These are phyloP conservation scores for Semotilus atromaculatus DNA, from an alignment of 2,797 vertebrate species.

Conservation along the genomic window DNA sequence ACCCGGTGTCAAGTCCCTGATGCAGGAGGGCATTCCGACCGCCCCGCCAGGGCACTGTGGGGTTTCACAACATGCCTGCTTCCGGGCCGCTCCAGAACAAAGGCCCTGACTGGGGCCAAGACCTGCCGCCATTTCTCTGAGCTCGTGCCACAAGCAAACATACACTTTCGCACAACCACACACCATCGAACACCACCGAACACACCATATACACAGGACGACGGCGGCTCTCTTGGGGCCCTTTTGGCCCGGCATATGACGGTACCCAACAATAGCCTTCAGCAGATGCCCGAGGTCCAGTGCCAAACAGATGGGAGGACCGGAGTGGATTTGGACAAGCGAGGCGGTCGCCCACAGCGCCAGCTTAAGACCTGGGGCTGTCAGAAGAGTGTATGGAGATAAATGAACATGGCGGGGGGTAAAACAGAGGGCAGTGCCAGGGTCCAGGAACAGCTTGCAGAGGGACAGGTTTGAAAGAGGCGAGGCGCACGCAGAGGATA, in stretches of 20 bases:
- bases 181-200: conserved; percentile 29
- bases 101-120: conserved; percentile 71
- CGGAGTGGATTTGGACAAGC: conserved; percentile 72
- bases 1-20: conserved; percentile 45
- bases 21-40: conserved; percentile 67
- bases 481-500: conserved; percentile 60
- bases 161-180: conserved; percentile 24
- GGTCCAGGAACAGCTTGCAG: conserved; percentile 78
- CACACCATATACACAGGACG: conserved; percentile 22
- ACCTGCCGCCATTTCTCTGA: conserved; percentile 65
- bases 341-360: conserved; percentile 60
- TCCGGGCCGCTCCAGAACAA: conserved; percentile 69
- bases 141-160: conserved; percentile 35
- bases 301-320: conserved; percentile 81
- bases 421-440: conserved; percentile 71
- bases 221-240: conserved; percentile 73
- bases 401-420: conserved; percentile 75
- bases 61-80: conserved; percentile 68
- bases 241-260: conserved; percentile 84
- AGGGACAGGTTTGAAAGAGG: conserved; percentile 69
- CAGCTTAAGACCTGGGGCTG: conserved; percentile 73
- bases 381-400: conserved; percentile 79
- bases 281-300: conserved; percentile 78
- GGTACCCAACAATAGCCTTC: conserved; percentile 77
- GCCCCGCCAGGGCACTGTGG: conserved; percentile 65